Evolutionary conservation across 2,797 vertebrate species (phyloP).

Genomic region (Chiropotes sagulatus): DNA sequence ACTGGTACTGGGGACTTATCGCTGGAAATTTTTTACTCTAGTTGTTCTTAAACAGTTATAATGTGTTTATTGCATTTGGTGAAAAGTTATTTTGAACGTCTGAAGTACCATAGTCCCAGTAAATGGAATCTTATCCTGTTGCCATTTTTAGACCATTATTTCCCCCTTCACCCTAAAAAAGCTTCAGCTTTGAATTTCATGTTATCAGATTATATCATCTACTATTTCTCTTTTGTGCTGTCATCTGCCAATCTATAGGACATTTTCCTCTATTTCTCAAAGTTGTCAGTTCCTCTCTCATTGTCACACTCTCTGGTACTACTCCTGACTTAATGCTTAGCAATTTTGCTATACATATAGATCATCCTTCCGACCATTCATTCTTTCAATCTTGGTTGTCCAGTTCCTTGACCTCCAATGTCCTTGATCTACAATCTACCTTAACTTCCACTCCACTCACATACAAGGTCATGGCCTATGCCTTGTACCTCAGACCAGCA

Average conservation of each 20-base stretch:
- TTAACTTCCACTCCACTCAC: not conserved
- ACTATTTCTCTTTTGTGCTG: not conserved
- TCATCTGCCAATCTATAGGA: not conserved
- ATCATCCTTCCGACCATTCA: not conserved
- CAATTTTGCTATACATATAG: not conserved
- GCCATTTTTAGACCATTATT: not conserved
- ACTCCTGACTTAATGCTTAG: not conserved
- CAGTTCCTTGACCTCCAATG: not conserved
- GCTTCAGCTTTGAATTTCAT: not conserved
- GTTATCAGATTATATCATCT: not conserved
- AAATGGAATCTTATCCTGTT: not conserved
- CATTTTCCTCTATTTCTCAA: not conserved
- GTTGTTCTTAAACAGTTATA: constrained; percentile 31
- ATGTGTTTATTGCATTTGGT: not conserved
- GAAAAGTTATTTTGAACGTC: not conserved
- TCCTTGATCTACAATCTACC: not conserved
- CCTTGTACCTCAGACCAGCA: not conserved
- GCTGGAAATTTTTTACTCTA: not conserved
- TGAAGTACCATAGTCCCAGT: not conserved
- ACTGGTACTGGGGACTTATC: constrained; percentile 1
- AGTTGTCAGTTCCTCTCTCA: not conserved
- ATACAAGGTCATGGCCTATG: not conserved
- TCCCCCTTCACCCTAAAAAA: not conserved
- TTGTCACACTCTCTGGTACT: not conserved
- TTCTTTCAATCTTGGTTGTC: not conserved